Percentiles rank a stretch among this genome's conserved stretches.
phyloP scores from a whole-genome alignment of 2,113 vertebrate species.

The Hemiprocne comata region DNA sequence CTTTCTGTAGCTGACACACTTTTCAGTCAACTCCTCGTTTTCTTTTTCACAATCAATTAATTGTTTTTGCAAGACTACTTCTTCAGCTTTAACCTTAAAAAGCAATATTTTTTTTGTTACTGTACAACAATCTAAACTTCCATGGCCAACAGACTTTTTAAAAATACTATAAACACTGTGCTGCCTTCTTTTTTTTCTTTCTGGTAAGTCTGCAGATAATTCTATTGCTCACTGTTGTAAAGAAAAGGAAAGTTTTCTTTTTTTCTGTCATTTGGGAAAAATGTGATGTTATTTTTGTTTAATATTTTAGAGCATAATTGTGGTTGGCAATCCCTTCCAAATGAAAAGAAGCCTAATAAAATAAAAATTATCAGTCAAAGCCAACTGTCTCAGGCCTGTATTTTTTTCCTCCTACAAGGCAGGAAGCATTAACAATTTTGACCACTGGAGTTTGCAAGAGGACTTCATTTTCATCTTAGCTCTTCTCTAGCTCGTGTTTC shows the following conservation, averaged over 20 bases:
- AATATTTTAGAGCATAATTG: neutral
- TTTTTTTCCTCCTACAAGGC: neutral
- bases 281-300: neutral
- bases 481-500: neutral
- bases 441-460: neutral
- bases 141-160: neutral
- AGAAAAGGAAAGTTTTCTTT: neutral
- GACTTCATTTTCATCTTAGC: neutral
- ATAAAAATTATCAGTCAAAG: neutral
- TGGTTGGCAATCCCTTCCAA: neutral
- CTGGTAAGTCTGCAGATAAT: neutral
- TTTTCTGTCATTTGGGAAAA: neutral
- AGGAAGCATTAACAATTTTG: neutral
- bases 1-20: slow-evolving; percentile 77
- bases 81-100: slow-evolving; percentile 85
- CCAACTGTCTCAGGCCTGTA: neutral
- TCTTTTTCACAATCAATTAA: slow-evolving; percentile 82
- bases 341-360: neutral
- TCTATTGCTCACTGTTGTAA: neutral
- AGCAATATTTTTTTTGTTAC: slow-evolving; percentile 33
- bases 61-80: slow-evolving; percentile 79
- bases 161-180: neutral
- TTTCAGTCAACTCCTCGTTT: slow-evolving; percentile 80
- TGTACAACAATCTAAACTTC: neutral
- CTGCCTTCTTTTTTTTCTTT: neutral